Conservation (phyloP, 2,888 invertebrate genomes). For the Endomychus coccineus region DNA sequence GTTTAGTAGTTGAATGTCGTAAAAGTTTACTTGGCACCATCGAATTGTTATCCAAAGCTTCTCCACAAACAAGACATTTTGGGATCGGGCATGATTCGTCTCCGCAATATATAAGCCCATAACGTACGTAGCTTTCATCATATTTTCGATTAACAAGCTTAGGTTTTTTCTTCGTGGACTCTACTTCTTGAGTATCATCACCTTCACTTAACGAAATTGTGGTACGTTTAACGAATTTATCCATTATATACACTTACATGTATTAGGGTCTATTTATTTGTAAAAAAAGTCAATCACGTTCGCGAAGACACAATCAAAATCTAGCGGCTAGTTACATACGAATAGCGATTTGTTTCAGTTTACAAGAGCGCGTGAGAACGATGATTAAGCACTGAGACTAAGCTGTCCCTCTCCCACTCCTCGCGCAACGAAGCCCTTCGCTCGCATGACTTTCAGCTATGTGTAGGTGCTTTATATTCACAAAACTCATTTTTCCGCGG, state of each 20-base stretch:
- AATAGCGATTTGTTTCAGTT: background rate
- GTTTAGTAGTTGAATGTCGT: slow-evolving; percentile 11
- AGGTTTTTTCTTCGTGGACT: slow-evolving; percentile 6
- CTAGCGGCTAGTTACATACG: too few species aligned
- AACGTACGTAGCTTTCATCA: slow-evolving; percentile 14
- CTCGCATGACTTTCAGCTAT: background rate
- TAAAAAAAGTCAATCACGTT: too few species aligned
- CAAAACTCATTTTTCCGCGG: background rate
- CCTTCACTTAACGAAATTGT: slow-evolving; percentile 10
- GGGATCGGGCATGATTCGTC: slow-evolving; percentile 14
- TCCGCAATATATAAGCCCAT: slow-evolving; percentile 14
- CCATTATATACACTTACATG: slow-evolving; percentile 11
- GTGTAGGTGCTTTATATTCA: background rate
- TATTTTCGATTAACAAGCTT: slow-evolving; percentile 5
- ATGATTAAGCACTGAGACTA: slow-evolving; percentile 1
- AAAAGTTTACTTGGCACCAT: slow-evolving; percentile 16
- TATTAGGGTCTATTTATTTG: too few species aligned
- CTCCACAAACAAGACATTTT: slow-evolving; percentile 15
- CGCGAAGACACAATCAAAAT: too few species aligned
- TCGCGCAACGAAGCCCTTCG: slow-evolving; percentile 1
- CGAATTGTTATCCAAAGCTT: slow-evolving; percentile 16
- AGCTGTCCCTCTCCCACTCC: slow-evolving; percentile 1
- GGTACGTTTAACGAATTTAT: slow-evolving; percentile 12
- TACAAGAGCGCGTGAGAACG: background rate
- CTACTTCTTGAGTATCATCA: slow-evolving; percentile 12